phyloP scores from a whole-genome alignment of 2,113 vertebrate genomes.

The Aptenodytes forsteri region DNA sequence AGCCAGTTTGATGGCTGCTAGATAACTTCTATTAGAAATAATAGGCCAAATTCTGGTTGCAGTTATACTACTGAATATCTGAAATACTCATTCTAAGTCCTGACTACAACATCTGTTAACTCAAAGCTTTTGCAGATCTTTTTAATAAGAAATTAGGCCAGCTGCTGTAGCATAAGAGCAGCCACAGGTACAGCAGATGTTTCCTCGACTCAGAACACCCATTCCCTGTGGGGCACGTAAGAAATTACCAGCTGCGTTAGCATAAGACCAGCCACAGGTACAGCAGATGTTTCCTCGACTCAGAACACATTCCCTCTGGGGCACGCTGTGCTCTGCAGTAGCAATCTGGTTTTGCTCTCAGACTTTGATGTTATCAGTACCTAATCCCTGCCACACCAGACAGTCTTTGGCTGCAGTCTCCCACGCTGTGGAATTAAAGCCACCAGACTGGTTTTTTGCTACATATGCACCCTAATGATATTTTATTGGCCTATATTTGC shows the following conservation, averaged over 20 bases:
- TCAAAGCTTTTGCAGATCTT: neutral
- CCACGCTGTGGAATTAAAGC: neutral
- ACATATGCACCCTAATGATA: neutral
- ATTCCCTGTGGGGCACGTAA: neutral
- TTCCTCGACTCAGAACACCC: neutral
- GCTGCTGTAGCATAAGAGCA: neutral
- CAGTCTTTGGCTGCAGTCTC: slow-evolving; percentile 20
- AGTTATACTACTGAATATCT: neutral
- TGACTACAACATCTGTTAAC: neutral
- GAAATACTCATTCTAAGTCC: neutral
- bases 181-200: neutral
- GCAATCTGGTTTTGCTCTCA: slow-evolving; percentile 39
- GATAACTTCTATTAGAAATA: neutral
- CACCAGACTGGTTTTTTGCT: neutral
- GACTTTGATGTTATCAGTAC: slow-evolving; percentile 30
- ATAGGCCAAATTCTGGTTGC: neutral
- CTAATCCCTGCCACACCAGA: slow-evolving; percentile 48
- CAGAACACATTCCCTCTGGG: neutral
- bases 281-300: neutral
- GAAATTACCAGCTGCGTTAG: too few species aligned
- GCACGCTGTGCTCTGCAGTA: neutral
- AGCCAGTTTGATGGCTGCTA: neutral
- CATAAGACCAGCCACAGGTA: slow-evolving; percentile 29
- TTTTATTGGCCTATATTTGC: slow-evolving; percentile 35
- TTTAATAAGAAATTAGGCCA: slow-evolving; percentile 1